Evolutionary conservation across 2,797 vertebrate species (phyloP).

Genomic region (Coregonus ussuriensis): DNA sequence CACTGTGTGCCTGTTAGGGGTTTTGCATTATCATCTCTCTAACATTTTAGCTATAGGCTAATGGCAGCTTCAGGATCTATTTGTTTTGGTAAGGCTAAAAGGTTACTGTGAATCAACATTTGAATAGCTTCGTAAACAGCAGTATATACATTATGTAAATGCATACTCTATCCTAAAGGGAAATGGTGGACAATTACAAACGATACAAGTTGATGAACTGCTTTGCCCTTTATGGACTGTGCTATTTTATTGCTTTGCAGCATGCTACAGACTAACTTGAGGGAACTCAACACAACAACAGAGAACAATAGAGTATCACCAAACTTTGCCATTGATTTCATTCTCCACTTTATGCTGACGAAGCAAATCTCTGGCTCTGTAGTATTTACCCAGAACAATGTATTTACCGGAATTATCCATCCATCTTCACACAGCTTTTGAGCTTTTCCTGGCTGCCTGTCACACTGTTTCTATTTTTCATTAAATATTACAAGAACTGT

Average conservation of each 20-base stretch:
- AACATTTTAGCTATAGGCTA: not conserved
- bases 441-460: not conserved
- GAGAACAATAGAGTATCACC: not conserved
- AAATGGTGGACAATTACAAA: not conserved
- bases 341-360: not conserved
- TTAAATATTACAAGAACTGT: constrained; percentile 1
- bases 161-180: not conserved
- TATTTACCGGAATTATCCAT: not conserved
- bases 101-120: not conserved
- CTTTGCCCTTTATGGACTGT: not conserved
- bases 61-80: not conserved
- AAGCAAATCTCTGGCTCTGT: not conserved
- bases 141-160: not conserved
- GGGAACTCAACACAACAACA: not conserved
- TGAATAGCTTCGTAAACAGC: not conserved
- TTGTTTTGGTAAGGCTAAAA: not conserved
- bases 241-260: not conserved
- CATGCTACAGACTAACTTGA: not conserved
- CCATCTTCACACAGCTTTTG: not conserved
- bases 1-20: not conserved
- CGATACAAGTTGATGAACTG: not conserved
- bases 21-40: not conserved
- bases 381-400: not conserved
- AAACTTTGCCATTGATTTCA: not conserved
- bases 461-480: constrained; percentile 1